Percentiles rank a stretch among this genome's conserved stretches.
These are phyloP conservation scores for Tigriopus californicus DNA, from an alignment of 2,888 invertebrate genomes.

Conservation along the genomic window DNA sequence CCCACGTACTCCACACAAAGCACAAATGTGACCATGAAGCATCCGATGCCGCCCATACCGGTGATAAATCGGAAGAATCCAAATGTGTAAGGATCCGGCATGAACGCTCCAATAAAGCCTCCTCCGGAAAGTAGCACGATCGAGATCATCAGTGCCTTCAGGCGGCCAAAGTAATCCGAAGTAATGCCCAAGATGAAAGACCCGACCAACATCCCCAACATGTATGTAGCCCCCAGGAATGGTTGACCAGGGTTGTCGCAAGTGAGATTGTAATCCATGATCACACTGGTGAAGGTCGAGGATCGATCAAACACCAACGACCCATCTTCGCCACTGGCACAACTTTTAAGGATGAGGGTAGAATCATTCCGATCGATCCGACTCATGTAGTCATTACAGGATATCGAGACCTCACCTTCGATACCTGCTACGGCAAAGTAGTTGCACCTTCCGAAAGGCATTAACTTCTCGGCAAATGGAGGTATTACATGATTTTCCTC, in stretches of 20 bases:
- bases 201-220: conserved; percentile 14
- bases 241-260: background rate
- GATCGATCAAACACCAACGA: no score
- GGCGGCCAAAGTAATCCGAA: conserved; percentile 6
- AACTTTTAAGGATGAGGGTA: no score
- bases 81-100: background rate
- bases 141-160: conserved; percentile 5
- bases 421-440: no score
- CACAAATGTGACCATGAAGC: conserved; percentile 14
- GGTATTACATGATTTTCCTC: no score
- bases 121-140: background rate
- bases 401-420: no score
- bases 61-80: conserved; percentile 9
- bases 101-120: background rate
- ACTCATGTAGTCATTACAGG: no score
- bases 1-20: conserved; percentile 12
- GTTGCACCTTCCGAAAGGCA: no score
- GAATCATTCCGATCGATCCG: no score
- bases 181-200: conserved; percentile 9
- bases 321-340: no score
- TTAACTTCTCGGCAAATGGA: no score
- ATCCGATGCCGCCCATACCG: conserved; percentile 13
- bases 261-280: background rate
- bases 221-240: conserved; percentile 3
- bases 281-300: background rate